Conservation (phyloP, 1,140 invertebrate genomes). For the Megalopta genalis region DNA sequence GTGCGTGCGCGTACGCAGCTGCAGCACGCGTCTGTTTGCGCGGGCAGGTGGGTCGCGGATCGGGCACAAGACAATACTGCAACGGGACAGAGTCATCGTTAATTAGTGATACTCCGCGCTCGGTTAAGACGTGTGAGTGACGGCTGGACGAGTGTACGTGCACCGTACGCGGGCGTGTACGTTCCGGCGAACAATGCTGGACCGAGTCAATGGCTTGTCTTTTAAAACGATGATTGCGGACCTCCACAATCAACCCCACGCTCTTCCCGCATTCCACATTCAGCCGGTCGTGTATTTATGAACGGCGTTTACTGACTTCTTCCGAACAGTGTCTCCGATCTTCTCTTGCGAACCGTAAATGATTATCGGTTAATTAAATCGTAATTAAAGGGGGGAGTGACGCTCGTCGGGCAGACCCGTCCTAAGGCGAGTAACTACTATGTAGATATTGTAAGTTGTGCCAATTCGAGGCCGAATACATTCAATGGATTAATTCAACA, state of each 20-base stretch:
- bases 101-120: constrained; percentile 72
- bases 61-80: constrained; percentile 66
- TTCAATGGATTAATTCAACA: too few relatives aligned
- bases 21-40: constrained; percentile 50
- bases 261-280: background rate
- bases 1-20: constrained; percentile 44
- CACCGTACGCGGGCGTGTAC: constrained; percentile 27
- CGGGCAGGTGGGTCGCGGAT: constrained; percentile 69
- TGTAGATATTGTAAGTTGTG: too few relatives aligned
- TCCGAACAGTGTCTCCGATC: constrained; percentile 30
- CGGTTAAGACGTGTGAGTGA: constrained; percentile 67
- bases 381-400: constrained; percentile 31
- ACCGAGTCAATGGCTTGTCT: constrained; percentile 67
- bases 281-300: constrained; percentile 42
- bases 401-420: background rate
- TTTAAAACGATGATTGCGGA: constrained; percentile 61
- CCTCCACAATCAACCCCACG: constrained; percentile 15
- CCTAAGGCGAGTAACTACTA: too few relatives aligned
- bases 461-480: too few relatives aligned
- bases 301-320: constrained; percentile 3
- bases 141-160: constrained; percentile 36
- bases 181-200: constrained; percentile 57
- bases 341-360: constrained; percentile 42
- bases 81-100: constrained; percentile 69
- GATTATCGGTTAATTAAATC: constrained; percentile 49